phyloP scores from a whole-genome alignment of 1,140 invertebrate genomes.

The Diorhabda elongata region DNA sequence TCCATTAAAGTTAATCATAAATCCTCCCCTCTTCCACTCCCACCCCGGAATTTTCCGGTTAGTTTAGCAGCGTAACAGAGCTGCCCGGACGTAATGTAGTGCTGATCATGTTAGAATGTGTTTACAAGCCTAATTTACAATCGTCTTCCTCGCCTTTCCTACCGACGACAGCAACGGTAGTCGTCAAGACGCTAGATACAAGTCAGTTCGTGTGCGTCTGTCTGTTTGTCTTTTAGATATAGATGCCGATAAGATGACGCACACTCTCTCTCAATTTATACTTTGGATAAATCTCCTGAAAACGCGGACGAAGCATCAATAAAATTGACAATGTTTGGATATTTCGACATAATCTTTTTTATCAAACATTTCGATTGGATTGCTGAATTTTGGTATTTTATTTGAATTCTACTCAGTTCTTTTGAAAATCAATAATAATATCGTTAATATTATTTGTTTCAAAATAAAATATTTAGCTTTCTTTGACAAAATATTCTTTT shows the following conservation, averaged over 20 bases:
- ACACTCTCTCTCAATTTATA: not conserved
- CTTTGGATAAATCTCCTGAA: too few relatives aligned
- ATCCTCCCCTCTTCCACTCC: not conserved
- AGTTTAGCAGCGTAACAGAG: conserved; percentile 33
- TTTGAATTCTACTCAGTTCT: too few relatives aligned
- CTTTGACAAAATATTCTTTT: too few relatives aligned
- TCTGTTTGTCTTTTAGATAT: conserved; percentile 38
- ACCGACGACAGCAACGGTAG: conserved; percentile 22
- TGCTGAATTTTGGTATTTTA: too few relatives aligned
- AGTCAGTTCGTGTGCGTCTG: conserved; percentile 37
- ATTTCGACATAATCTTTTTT: too few relatives aligned
- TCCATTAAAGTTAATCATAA: too few relatives aligned
- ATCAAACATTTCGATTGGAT: too few relatives aligned
- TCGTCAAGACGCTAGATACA: conserved; percentile 1
- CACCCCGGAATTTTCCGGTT: conserved; percentile 26
- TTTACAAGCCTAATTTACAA: conserved; percentile 47
- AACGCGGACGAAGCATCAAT: too few relatives aligned
- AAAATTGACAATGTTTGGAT: too few relatives aligned
- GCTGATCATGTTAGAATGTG: conserved; percentile 50
- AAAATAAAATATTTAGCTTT: too few relatives aligned
- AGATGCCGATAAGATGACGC: conserved; percentile 40
- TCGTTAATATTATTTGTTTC: too few relatives aligned
- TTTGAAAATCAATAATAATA: too few relatives aligned
- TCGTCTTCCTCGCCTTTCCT: conserved; percentile 40
- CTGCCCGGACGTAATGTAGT: conserved; percentile 43